Evolutionary conservation across 2,888 invertebrate genomes (phyloP).

Genomic region (Ornithoptera priamus): DNA sequence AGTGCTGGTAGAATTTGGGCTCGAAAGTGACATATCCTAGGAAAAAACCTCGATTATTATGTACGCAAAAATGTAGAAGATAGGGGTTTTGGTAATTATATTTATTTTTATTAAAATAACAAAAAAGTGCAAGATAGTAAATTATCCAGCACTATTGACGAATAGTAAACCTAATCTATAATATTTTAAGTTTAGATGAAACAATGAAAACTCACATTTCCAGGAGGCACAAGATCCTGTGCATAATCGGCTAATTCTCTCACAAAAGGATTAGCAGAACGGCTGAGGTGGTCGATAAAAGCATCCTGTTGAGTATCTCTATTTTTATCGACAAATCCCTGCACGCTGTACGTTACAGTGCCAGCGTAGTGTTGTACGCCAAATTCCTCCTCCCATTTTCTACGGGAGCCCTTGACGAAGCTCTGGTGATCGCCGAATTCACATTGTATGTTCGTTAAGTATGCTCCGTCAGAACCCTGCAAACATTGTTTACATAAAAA

Average conservation of each 20-base stretch:
- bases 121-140: not conserved
- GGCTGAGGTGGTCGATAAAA: constrained; percentile 92
- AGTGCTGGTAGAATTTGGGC: constrained; percentile 70
- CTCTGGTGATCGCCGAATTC: constrained; percentile 92
- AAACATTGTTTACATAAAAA: constrained; percentile 1
- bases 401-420: constrained; percentile 92
- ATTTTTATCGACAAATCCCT: constrained; percentile 94
- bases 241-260: constrained; percentile 84
- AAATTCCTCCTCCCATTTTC: constrained; percentile 95
- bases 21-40: constrained; percentile 75
- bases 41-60: constrained; percentile 30
- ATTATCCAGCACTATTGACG: constrained; percentile 12
- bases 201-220: constrained; percentile 76
- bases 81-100: not conserved
- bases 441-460: constrained; percentile 91
- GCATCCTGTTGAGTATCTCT: constrained; percentile 96
- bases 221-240: constrained; percentile 78
- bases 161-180: not conserved
- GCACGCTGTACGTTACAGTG: constrained; percentile 87
- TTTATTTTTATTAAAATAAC: not conserved
- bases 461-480: constrained; percentile 91
- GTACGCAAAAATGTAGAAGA: not conserved
- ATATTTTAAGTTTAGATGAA: not conserved
- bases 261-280: constrained; percentile 90
- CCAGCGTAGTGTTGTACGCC: constrained; percentile 95